These are phyloP conservation scores for Hyla sarda DNA, from an alignment of 2,113 vertebrate genomes.

Conservation along the genomic window DNA sequence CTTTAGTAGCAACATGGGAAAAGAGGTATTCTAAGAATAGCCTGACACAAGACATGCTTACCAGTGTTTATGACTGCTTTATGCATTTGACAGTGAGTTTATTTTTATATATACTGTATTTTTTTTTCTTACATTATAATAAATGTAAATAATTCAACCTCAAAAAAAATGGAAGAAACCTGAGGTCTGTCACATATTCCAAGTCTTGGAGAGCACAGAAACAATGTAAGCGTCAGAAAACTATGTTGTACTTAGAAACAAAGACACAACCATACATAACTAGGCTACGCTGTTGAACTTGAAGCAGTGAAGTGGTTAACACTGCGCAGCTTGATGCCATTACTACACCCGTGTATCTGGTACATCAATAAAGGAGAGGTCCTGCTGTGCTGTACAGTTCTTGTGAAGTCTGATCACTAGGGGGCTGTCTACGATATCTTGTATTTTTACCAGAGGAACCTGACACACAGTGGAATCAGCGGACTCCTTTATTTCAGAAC, in stretches of 20 bases:
- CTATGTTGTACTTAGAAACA: not conserved
- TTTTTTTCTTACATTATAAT: too few species aligned
- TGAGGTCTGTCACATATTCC: too few species aligned
- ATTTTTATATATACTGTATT: too few species aligned
- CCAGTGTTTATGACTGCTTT: too few species aligned
- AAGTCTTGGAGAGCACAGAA: not conserved
- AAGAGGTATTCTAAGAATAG: too few species aligned
- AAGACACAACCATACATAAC: not conserved
- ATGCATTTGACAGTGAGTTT: too few species aligned
- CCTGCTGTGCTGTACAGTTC: constrained; percentile 3
- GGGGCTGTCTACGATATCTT: constrained; percentile 21
- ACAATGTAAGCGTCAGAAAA: not conserved
- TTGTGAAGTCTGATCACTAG: constrained; percentile 32
- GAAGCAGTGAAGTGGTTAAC: constrained; percentile 20
- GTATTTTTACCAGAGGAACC: not conserved
- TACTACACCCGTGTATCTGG: not conserved
- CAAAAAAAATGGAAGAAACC: too few species aligned
- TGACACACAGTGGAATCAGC: not conserved
- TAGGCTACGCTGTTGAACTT: not conserved
- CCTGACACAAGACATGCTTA: too few species aligned
- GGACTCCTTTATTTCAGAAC: not conserved
- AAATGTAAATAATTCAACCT: too few species aligned
- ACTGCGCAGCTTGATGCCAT: not conserved
- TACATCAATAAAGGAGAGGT: not conserved
- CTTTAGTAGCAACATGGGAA: too few species aligned